Evolutionary conservation across 2,888 invertebrate genomes (phyloP).

Genomic region (Cremastinae sp.): DNA sequence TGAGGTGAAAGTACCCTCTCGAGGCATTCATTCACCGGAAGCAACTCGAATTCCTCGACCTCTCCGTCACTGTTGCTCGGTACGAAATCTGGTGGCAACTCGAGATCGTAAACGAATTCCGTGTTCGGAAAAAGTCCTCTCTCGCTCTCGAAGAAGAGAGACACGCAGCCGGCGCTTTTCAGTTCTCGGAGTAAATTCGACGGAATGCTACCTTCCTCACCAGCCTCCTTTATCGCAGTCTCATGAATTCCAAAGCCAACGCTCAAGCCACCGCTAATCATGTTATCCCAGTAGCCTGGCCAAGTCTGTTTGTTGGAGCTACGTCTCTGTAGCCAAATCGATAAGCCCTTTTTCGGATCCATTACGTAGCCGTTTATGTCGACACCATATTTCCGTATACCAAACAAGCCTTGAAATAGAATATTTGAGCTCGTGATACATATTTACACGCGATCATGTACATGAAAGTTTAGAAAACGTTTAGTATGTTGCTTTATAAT

Average conservation of each 20-base stretch:
- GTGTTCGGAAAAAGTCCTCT: conserved; percentile 96
- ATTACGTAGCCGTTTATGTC: conserved; percentile 96
- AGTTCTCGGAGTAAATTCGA: conserved; percentile 88
- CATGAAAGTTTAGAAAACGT: too few relatives aligned
- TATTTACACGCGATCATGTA: too few relatives aligned
- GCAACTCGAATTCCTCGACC: conserved; percentile 93
- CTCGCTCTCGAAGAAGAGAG: conserved; percentile 96
- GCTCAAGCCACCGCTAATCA: conserved; percentile 96
- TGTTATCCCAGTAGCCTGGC: conserved; percentile 98
- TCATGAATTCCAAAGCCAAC: conserved; percentile 93
- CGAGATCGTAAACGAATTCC: conserved; percentile 95
- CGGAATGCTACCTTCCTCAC: conserved; percentile 96
- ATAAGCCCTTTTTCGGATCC: conserved; percentile 91
- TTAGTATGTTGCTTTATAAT: too few relatives aligned
- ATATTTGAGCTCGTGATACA: not conserved
- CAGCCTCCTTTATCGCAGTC: conserved; percentile 95
- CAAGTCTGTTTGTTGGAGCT: conserved; percentile 96
- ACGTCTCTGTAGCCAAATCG: conserved; percentile 95
- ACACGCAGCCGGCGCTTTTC: conserved; percentile 90
- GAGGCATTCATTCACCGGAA: conserved; percentile 91
- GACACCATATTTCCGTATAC: conserved; percentile 95
- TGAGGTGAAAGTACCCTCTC: conserved; percentile 90
- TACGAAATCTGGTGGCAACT: conserved; percentile 92
- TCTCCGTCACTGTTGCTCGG: conserved; percentile 97
- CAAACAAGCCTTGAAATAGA: conserved; percentile 86